Evolutionary conservation across 2,113 vertebrate genomes (phyloP).

Genomic region (Clupea harengus): DNA sequence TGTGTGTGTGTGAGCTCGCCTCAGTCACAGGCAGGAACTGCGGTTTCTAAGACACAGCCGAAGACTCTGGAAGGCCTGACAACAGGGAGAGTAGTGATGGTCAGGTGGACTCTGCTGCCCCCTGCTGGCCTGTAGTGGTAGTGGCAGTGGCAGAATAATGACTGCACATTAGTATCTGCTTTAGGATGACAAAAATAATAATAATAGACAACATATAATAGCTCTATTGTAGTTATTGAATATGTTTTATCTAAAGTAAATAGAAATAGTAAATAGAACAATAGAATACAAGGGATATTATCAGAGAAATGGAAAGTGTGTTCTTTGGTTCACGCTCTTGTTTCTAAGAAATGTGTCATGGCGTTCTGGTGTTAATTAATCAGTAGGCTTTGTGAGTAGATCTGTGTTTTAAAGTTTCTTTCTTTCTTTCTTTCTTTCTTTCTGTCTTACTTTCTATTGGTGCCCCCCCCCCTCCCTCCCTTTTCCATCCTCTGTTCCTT

Average conservation of each 20-base stretch:
- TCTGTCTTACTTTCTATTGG: constrained; percentile 23
- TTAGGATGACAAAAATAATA: too few species aligned
- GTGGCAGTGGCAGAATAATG: not conserved
- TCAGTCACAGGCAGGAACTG: not conserved
- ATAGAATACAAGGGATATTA: too few species aligned
- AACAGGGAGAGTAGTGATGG: not conserved
- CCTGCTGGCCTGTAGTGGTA: not conserved
- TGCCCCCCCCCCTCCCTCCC: not conserved
- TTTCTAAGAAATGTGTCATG: not conserved
- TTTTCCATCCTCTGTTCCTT: constrained; percentile 34
- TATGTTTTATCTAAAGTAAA: too few species aligned
- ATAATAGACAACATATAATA: too few species aligned
- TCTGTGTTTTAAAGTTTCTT: not conserved
- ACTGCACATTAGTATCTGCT: too few species aligned
- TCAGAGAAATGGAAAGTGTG: not conserved
- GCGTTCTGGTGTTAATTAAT: not conserved
- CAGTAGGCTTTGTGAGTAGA: not conserved
- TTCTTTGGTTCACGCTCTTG: not conserved
- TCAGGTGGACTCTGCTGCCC: not conserved
- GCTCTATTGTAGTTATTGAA: too few species aligned
- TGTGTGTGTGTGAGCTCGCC: not conserved
- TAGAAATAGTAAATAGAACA: too few species aligned
- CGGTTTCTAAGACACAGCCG: not conserved
- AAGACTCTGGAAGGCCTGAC: not conserved
- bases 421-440: constrained; percentile 23